These are phyloP conservation scores for Leuctra nigra DNA, from an alignment of 2,888 invertebrate genomes.

Conservation along the genomic window DNA sequence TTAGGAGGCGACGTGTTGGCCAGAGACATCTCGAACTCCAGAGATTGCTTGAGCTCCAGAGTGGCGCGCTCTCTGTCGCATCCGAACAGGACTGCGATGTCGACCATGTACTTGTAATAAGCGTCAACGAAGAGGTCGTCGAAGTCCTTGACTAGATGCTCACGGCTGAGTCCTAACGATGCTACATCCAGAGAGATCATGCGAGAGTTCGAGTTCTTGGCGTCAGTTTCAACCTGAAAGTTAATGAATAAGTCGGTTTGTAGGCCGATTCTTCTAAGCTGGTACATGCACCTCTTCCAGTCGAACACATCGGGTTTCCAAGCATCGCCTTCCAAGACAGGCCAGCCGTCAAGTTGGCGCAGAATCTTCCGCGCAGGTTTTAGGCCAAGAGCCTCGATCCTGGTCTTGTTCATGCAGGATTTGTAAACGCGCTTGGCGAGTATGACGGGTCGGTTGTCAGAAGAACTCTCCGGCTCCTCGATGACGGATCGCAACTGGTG, in stretches of 20 bases:
- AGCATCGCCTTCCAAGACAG: slow-evolving; percentile 65
- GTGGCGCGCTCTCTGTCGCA: slow-evolving; percentile 63
- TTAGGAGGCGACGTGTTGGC: slow-evolving; percentile 88
- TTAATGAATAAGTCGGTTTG: slow-evolving; percentile 87
- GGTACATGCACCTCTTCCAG: slow-evolving; percentile 79
- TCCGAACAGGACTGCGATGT: slow-evolving; percentile 78
- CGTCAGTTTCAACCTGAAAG: slow-evolving; percentile 81
- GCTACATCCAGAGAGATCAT: slow-evolving; percentile 87
- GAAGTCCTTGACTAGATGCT: slow-evolving; percentile 76
- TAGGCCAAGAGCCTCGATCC: slow-evolving; percentile 73
- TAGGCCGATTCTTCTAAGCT: slow-evolving; percentile 71
- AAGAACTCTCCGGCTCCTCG: slow-evolving; percentile 51
- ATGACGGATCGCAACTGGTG: slow-evolving; percentile 65
- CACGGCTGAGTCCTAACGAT: slow-evolving; percentile 73
- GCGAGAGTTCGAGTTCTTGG: slow-evolving; percentile 79
- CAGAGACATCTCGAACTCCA: slow-evolving; percentile 82
- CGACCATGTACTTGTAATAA: slow-evolving; percentile 82
- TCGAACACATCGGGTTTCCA: slow-evolving; percentile 69
- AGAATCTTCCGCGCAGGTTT: slow-evolving; percentile 65
- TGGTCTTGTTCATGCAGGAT: slow-evolving; percentile 84
- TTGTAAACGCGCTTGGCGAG: slow-evolving; percentile 77
- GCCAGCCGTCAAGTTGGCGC: slow-evolving; percentile 83
- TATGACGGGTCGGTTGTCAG: slow-evolving; percentile 61
- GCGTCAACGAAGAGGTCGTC: slow-evolving; percentile 79
- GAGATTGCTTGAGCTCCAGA: slow-evolving; percentile 66